Evolutionary conservation across 1,140 invertebrate species (phyloP).

Genomic region (Pogonognathellus flavescens): DNA sequence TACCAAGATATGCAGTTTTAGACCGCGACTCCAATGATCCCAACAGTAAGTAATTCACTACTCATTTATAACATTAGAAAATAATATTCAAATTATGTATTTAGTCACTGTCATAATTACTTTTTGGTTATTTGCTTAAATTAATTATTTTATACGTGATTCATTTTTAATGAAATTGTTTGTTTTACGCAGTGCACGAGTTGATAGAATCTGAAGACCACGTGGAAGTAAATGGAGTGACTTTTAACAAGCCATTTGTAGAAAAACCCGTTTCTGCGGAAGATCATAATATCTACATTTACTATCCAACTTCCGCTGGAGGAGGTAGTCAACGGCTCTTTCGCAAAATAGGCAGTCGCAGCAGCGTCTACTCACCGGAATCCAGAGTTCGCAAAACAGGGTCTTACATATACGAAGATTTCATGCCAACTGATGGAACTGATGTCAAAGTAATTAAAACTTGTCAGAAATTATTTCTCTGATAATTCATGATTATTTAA

Average conservation of each 20-base stretch:
- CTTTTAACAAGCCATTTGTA: constrained; percentile 99
- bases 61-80: no score
- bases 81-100: no score
- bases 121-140: no score
- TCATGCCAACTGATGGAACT: constrained; percentile 99
- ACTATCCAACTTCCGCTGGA: constrained; percentile 98
- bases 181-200: constrained; percentile 81
- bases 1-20: constrained; percentile 96
- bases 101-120: no score
- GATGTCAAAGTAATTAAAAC: constrained; percentile 83
- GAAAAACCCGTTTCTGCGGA: constrained; percentile 99
- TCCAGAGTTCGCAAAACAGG: constrained; percentile 96
- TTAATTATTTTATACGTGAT: constrained; percentile 40
- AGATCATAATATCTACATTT: constrained; percentile 99
- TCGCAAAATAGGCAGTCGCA: constrained; percentile 98
- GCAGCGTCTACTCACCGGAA: constrained; percentile 97
- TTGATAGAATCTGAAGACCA: constrained; percentile 98
- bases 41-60: constrained; percentile 78
- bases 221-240: constrained; percentile 96
- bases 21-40: constrained; percentile 93
- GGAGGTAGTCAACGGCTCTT: constrained; percentile 96
- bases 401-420: constrained; percentile 99
- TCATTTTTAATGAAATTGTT: constrained; percentile 62
- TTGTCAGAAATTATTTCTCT: no score
- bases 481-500: no score